Base-by-base conservation (phyloP, 2,888 invertebrate genomes). In the Habrosyne pyritoides region DNA sequence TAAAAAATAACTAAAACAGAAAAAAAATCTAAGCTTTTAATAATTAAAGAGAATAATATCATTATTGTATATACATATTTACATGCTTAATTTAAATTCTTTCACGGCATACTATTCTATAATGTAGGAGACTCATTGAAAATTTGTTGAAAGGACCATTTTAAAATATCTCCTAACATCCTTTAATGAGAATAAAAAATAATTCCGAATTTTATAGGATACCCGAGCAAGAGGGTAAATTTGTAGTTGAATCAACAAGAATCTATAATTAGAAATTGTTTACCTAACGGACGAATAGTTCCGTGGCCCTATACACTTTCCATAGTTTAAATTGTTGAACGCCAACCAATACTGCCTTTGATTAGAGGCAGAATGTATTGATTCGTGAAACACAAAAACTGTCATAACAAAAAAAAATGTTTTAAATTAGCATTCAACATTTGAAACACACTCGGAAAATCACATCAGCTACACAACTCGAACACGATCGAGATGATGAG, bases 11-110 rank as follows among this genome's bases (percentile, higher is more conserved):
- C 66, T 64, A 72, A 80, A 76, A 77, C 69, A 60, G 63, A 64
- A 61, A 81, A 73, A 80, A 77, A 74, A 18, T 77, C 77, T 78
- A 84, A 79, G 79, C 73, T 77, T 81, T 79, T 77, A 79, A 79
- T 81, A 75, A 75, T 79, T 75, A 77, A 82, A 82, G 81, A 81
- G 73, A 73, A 77, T 84, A 86, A 87, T 87, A 88, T 86, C 84
- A 84, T 84, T 87, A 88, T 80, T 79, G 81, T 91, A 90, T 91
- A 79, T 91, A 91, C 91, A 91, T 91, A 91, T 91, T 90, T 91
- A 91, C 91, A 91, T 85, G 87, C 88, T 88, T 86, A 80, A 74
- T 77, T 81, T 78, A 74, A 75, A 56, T 60, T 71, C 73, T 67
- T 30, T 50, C 10, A 78, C 79, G 69, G 79, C 79, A 75, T 79